These are phyloP conservation scores for Branchinecta sandiegonensis DNA, from an alignment of 2,888 invertebrate genomes.

Conservation along the genomic window DNA sequence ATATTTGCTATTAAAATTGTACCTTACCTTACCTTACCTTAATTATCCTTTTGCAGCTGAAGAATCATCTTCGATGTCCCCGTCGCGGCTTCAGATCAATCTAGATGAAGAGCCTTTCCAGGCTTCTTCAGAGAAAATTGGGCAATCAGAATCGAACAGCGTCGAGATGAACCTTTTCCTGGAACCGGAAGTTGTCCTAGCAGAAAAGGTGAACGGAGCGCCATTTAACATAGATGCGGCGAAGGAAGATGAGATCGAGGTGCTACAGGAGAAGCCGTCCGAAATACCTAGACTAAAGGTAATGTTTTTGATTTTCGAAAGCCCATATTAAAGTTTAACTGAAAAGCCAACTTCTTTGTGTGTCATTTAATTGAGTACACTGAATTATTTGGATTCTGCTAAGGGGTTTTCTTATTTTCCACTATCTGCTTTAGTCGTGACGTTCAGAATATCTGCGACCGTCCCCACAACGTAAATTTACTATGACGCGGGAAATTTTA, in stretches of 20 bases:
- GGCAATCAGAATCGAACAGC: conserved; percentile 2
- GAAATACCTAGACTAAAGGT: neutral
- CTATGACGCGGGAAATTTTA: too few species aligned
- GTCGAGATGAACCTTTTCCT: neutral
- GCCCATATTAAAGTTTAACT: too few species aligned
- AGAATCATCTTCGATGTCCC: conserved; percentile 10
- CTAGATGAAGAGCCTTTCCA: neutral
- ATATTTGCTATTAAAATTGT: too few species aligned
- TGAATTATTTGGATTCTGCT: too few species aligned
- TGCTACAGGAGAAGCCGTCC: neutral
- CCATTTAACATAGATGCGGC: neutral
- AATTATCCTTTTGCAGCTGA: neutral
- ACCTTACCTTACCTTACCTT: too few species aligned
- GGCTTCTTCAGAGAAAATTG: neutral
- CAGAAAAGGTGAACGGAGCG: neutral
- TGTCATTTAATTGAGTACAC: too few species aligned
- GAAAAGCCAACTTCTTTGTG: too few species aligned
- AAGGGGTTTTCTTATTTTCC: too few species aligned
- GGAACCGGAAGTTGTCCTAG: conserved; percentile 2
- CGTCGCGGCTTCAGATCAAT: neutral
- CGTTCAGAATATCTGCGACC: too few species aligned
- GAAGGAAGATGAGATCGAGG: conserved; percentile 5
- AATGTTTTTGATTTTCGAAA: neutral
- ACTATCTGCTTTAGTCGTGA: too few species aligned
- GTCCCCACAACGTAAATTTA: too few species aligned